Conservation (phyloP, 2,113 vertebrate genomes). For the Steatornis caripensis region DNA sequence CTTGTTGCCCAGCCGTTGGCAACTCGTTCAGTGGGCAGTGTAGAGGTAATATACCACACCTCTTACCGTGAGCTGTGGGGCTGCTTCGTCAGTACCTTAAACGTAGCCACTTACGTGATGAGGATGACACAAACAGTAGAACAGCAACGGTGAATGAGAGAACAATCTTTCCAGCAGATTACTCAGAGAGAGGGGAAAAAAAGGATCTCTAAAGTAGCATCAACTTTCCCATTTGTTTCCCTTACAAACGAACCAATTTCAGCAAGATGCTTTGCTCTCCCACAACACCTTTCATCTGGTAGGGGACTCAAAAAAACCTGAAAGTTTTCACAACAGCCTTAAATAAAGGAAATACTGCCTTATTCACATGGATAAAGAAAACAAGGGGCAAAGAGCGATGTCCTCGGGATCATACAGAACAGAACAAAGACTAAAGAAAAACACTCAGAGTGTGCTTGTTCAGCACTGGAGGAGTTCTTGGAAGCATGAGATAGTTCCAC, state of each 20-base stretch:
- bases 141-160: not conserved
- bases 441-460: not conserved
- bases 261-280: not conserved
- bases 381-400: not conserved
- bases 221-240: no score
- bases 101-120: not conserved
- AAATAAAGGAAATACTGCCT: not conserved
- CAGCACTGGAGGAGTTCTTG: constrained; percentile 29
- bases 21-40: not conserved
- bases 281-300: not conserved
- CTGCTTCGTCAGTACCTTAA: not conserved
- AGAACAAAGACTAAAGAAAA: constrained; percentile 9
- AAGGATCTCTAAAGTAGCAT: not conserved
- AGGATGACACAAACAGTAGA: not conserved
- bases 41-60: not conserved
- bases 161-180: not conserved
- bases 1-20: not conserved
- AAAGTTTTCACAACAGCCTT: not conserved
- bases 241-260: not conserved
- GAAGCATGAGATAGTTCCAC: constrained; percentile 47
- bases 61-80: not conserved
- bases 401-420: not conserved
- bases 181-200: accelerated
- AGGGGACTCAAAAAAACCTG: not conserved
- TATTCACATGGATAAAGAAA: not conserved